A percentile compares a stretch with the other conserved stretches of the same genome.
These are phyloP conservation scores for Catalaphyllia jardinei DNA, from an alignment of 64 coral and sea anemone genomes.

Conservation along the genomic window DNA sequence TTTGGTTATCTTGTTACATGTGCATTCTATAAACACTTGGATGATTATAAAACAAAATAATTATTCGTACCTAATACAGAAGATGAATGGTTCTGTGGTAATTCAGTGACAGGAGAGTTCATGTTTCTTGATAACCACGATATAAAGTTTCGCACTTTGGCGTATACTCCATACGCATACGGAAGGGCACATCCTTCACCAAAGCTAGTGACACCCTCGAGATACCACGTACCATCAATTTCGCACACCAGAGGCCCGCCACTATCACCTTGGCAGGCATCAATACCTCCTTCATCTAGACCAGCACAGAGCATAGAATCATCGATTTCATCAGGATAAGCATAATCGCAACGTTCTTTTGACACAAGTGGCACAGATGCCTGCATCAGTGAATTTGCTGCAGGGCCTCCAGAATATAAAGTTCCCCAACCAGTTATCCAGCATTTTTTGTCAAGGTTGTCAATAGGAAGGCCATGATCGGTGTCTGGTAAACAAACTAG, in stretches of 20 bases:
- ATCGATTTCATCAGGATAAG: conserved; percentile 19
- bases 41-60: too few species aligned
- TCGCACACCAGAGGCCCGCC: neutral
- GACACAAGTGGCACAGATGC: conserved; percentile 58
- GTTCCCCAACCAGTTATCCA: conserved; percentile 65
- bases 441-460: neutral
- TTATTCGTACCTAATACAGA: neutral
- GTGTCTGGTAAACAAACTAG: conserved; percentile 30
- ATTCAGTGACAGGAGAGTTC: too few species aligned
- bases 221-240: conserved; percentile 14
- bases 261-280: conserved; percentile 31
- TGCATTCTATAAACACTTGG: too few species aligned
- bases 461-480: neutral
- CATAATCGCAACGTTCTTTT: neutral
- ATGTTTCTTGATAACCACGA: too few species aligned
- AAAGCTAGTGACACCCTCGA: conserved; percentile 4
- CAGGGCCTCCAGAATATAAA: conserved; percentile 25
- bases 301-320: conserved; percentile 33
- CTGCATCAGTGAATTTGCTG: conserved; percentile 43
- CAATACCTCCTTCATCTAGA: neutral
- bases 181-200: neutral
- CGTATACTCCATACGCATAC: too few species aligned
- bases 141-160: too few species aligned
- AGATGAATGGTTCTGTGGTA: too few species aligned
- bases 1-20: too few species aligned